These are phyloP conservation scores for Polydesmus complanatus DNA, from an alignment of 2,888 invertebrate species.

Conservation along the genomic window DNA sequence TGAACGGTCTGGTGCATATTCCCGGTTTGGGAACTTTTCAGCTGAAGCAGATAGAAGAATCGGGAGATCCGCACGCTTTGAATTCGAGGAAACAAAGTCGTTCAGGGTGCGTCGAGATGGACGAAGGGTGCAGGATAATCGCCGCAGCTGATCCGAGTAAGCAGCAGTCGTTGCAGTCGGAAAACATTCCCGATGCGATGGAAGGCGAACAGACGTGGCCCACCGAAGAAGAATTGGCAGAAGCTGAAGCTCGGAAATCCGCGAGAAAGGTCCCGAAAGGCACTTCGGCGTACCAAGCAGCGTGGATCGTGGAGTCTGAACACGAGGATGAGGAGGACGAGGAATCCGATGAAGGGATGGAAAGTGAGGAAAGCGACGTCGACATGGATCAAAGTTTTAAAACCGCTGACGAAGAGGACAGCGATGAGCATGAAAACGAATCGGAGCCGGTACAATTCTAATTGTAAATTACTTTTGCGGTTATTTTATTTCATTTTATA, in stretches of 20 bases:
- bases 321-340: slow-evolving; percentile 35
- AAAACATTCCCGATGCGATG: slow-evolving; percentile 77
- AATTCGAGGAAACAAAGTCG: background rate
- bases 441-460: slow-evolving; percentile 27
- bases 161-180: slow-evolving; percentile 54
- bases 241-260: slow-evolving; percentile 40
- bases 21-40: slow-evolving; percentile 89
- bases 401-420: slow-evolving; percentile 26
- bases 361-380: slow-evolving; percentile 25
- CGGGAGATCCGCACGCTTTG: slow-evolving; percentile 30
- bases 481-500: background rate
- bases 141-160: slow-evolving; percentile 22
- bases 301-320: slow-evolving; percentile 42
- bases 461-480: background rate
- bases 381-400: slow-evolving; percentile 36
- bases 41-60: slow-evolving; percentile 54
- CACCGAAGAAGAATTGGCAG: slow-evolving; percentile 72
- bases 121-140: slow-evolving; percentile 22
- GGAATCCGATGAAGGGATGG: slow-evolving; percentile 31
- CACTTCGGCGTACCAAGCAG: slow-evolving; percentile 93
- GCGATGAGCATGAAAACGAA: slow-evolving; percentile 47
- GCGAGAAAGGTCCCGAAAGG: slow-evolving; percentile 73
- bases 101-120: background rate
- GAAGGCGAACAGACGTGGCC: slow-evolving; percentile 96
- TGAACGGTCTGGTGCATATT: slow-evolving; percentile 77